Percentiles rank a stretch among this genome's conserved stretches.
phyloP scores from a whole-genome alignment of 92 coral and sea anemone species.

The Montipora capitata region DNA sequence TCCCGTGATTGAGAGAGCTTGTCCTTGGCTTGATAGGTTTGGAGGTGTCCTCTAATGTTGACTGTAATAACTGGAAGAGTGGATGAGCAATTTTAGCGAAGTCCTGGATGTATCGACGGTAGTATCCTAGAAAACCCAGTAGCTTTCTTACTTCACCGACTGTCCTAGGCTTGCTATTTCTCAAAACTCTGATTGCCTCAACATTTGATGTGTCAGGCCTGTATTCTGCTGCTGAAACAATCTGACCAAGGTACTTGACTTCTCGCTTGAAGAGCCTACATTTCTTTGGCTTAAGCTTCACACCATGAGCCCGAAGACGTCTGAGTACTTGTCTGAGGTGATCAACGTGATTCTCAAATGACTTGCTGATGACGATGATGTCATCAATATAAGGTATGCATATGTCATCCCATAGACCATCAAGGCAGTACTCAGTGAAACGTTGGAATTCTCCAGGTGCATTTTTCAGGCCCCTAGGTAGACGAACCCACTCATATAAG shows the following conservation, averaged over 20 bases:
- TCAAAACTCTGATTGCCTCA: conserved; percentile 58
- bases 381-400: too few species aligned
- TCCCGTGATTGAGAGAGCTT: background rate
- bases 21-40: background rate
- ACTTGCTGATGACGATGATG: too few species aligned
- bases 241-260: conserved; percentile 73
- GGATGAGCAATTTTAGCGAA: conserved; percentile 17
- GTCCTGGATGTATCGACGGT: conserved; percentile 73
- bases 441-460: too few species aligned
- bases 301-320: too few species aligned
- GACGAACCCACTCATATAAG: too few species aligned
- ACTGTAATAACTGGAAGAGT: conserved; percentile 7
- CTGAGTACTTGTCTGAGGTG: conserved; percentile 68
- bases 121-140: conserved; percentile 75
- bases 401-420: too few species aligned
- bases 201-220: conserved; percentile 61
- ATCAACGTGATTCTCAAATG: too few species aligned
- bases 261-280: conserved; percentile 73
- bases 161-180: conserved; percentile 59
- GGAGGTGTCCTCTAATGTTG: background rate
- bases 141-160: conserved; percentile 78
- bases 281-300: conserved; percentile 71
- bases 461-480: too few species aligned
- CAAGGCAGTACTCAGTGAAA: conserved; percentile 57
- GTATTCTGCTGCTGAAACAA: conserved; percentile 77